Evolutionary conservation across 2,113 vertebrate species (phyloP), one percentile per base, ranked within the genome.

Genomic region (Dunckerocampus dactyliophorus): DNA sequence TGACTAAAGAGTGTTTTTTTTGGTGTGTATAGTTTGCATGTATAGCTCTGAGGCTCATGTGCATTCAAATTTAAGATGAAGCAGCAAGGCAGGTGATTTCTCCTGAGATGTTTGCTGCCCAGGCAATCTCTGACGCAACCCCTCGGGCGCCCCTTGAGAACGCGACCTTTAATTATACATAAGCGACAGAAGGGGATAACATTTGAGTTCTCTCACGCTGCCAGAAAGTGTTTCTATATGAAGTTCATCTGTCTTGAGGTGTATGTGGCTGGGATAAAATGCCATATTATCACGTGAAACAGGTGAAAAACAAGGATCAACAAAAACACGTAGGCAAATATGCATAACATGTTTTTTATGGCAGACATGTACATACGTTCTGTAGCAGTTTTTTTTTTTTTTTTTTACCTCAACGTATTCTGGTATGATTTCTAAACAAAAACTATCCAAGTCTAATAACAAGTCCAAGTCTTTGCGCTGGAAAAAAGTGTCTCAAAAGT

Each of bases 121-220:
- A 65, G 80, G 82, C 83, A 87, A 83, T 84, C 80, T 84, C 62
- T 85, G 82, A 86, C 68, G 81, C 72, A 88, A 86, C 77, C 72
- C 69, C 58, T 11, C 53, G 54, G 65, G 74, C 76, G 65, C 70
- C 81, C 78, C 77, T 72, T 60, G 81, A 81, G 81, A 81, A 74
- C 62, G 51, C 81, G 69, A 59, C 63, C 72, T 72, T 84, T 85
- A 86, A 85, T 84, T 86, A 88, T 86, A 81, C 79, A 81, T 85
- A 66, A 79, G 77, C 68, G 76, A 72, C 77, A 88, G 81, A 79
- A 82, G 79, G 34, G 84, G 74, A 82, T 81, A 75, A 79, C 74
- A 72, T 77, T 83, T 86, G 75, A 83, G 66, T 74, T 60, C 70
- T 79, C 68, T 81, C 72, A 66, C 43, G 68, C 77, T 76, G 69